Base-by-base conservation (phyloP, 2,888 invertebrate species). In the Eristalinus aeneus region DNA sequence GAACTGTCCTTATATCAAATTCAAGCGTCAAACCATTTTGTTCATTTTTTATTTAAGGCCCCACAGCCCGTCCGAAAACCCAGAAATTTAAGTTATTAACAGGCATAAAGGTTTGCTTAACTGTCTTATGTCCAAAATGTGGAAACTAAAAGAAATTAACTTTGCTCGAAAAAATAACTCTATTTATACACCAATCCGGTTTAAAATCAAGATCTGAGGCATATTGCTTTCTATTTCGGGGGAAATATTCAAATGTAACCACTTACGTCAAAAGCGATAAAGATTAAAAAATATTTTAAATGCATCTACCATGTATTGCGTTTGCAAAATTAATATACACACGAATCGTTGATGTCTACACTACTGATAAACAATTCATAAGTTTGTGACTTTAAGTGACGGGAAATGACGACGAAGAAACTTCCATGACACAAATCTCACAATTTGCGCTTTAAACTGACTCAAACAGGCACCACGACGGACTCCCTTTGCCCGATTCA, bases 401-500 rank as follows among this genome's bases (percentile, higher is more conserved):
- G 16, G 46, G 46, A 46, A 46, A 16, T 16, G 46, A 46, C 46
- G 16, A 16, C 16, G 46, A 16, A 3, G n/a, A 46, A 46, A 8
- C 46, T 2, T 46, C 16, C 46, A 46, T 46, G 46, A 46, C 46
- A 46, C 46, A 46, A 4, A 46, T 46, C 8, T 16, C 16, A 46
- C 16, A 16, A 46, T 16, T 16, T 46, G 46, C 46, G 46, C n/a
- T 46, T 16, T 8, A 16, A 20, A n/a, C 16, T 8, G 46, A 46
- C 12, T n/a, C n/a, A 46, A 46, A 46, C 16, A 16, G 16, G 16
- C n/a, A 16, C 46, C 12, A 39, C 39, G n/a, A 5, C 12, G n/a
- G 16, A 79, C 60, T 74, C 61, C 65, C 10, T 73, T 36, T 20
- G 23, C 5, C 68, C 74, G 82, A 65, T 73, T 82, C 86, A 86